Percentiles rank a stretch among this genome's conserved stretches.
These are phyloP conservation scores for Chaetodon trifasciatus DNA, from an alignment of 2,797 vertebrate genomes.

Conservation along the genomic window DNA sequence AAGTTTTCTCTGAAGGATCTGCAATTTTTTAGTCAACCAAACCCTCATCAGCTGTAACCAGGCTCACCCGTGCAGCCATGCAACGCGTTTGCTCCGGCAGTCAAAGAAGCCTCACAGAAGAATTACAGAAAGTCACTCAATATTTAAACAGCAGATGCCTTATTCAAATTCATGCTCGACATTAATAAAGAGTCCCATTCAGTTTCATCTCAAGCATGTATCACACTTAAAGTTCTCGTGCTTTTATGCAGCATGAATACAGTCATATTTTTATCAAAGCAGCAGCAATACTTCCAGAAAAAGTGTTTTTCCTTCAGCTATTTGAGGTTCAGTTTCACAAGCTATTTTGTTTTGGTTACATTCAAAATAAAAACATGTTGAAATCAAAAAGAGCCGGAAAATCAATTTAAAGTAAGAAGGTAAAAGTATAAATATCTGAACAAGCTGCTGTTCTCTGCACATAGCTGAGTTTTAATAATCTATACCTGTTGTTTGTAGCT, in stretches of 20 bases:
- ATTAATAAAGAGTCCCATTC: conserved; percentile 40
- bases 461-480: conserved; percentile 35
- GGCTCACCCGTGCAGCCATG: conserved; percentile 32
- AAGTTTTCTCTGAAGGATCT: not conserved
- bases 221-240: not conserved
- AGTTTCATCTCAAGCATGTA: conserved; percentile 37
- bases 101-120: conserved; percentile 14
- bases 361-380: not conserved
- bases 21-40: conserved; percentile 3
- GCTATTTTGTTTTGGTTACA: not conserved
- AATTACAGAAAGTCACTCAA: conserved; percentile 39
- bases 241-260: not conserved
- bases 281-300: not conserved
- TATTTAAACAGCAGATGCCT: conserved; percentile 47
- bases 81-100: conserved; percentile 30
- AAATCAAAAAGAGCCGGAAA: not conserved
- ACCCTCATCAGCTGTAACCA: conserved; percentile 28
- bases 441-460: conserved; percentile 5
- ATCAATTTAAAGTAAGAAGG: not conserved
- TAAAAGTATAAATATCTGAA: not conserved
- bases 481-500: conserved; percentile 57
- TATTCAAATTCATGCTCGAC: conserved; percentile 51
- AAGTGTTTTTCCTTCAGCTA: not conserved
- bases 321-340: not conserved
- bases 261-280: conserved; percentile 3